These are phyloP conservation scores for Prunella fulvescens DNA, from an alignment of 2,113 vertebrate species.

Conservation along the genomic window DNA sequence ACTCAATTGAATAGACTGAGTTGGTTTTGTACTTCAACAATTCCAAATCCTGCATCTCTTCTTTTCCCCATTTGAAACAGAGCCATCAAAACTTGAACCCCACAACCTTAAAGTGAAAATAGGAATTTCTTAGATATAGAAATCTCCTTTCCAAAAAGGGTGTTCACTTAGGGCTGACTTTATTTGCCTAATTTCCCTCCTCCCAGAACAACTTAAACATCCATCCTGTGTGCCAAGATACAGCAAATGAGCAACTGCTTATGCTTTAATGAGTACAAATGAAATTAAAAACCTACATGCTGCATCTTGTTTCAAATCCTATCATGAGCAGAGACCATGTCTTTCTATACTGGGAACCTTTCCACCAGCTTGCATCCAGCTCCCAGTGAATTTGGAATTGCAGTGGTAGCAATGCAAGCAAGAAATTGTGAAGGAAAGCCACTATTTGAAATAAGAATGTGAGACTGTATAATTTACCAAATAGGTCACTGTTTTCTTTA, in stretches of 20 bases:
- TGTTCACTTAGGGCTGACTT: not conserved
- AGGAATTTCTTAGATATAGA: not conserved
- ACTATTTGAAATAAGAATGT: not conserved
- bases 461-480: not conserved
- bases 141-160: not conserved
- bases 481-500: not conserved
- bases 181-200: not conserved
- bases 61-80: not conserved
- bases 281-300: conserved; percentile 16
- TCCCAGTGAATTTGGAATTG: not conserved
- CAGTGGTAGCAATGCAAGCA: not conserved
- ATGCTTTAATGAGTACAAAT: conserved; percentile 43
- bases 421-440: not conserved
- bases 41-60: not conserved
- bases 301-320: conserved; percentile 19
- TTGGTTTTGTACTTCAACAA: not conserved
- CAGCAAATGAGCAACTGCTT: not conserved
- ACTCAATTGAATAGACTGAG: not conserved
- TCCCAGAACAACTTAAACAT: not conserved
- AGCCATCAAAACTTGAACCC: not conserved
- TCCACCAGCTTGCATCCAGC: not conserved
- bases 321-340: not conserved
- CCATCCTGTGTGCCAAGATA: not conserved
- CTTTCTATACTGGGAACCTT: not conserved
- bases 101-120: not conserved